These are phyloP conservation scores for Kryptolebias ocellatus DNA, from an alignment of 2,797 vertebrate genomes.

Conservation along the genomic window DNA sequence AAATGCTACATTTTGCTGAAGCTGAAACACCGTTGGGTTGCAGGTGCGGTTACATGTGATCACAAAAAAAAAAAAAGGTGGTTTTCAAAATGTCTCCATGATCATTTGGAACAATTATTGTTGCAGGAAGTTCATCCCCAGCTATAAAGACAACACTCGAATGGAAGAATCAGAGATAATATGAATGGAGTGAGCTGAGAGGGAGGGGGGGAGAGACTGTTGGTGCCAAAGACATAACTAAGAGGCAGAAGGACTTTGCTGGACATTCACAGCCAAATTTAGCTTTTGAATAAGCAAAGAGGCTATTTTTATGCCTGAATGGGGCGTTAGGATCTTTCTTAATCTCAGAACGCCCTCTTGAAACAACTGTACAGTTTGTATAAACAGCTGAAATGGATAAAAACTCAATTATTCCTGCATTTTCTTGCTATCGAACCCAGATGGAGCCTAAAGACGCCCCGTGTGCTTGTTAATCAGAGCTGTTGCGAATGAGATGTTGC, in stretches of 20 bases:
- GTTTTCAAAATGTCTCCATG: not conserved
- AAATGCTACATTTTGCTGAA: constrained; percentile 13
- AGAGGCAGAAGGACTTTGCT: constrained; percentile 10
- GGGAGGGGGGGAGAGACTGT: constrained; percentile 5
- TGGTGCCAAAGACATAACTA: constrained; percentile 13
- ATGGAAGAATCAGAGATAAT: constrained; percentile 10
- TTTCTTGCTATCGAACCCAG: constrained; percentile 59
- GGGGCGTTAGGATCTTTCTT: constrained; percentile 25
- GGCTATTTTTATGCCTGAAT: constrained; percentile 17
- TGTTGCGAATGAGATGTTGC: constrained; percentile 61
- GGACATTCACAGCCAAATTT: not conserved
- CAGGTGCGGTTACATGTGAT: not conserved
- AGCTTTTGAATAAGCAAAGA: constrained; percentile 13
- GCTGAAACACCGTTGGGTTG: not conserved
- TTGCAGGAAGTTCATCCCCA: constrained; percentile 3
- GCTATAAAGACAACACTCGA: not conserved
- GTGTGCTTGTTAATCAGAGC: constrained; percentile 62
- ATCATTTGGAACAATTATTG: not conserved
- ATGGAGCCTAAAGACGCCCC: constrained; percentile 51
- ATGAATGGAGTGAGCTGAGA: constrained; percentile 3
- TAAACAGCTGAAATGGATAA: constrained; percentile 33
- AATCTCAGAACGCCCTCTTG: constrained; percentile 40
- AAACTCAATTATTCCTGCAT: constrained; percentile 66
- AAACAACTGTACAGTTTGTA: constrained; percentile 41
- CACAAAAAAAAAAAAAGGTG: not conserved